Conservation (phyloP, 23 tunicate species). For the Trididemnum nubilum region DNA sequence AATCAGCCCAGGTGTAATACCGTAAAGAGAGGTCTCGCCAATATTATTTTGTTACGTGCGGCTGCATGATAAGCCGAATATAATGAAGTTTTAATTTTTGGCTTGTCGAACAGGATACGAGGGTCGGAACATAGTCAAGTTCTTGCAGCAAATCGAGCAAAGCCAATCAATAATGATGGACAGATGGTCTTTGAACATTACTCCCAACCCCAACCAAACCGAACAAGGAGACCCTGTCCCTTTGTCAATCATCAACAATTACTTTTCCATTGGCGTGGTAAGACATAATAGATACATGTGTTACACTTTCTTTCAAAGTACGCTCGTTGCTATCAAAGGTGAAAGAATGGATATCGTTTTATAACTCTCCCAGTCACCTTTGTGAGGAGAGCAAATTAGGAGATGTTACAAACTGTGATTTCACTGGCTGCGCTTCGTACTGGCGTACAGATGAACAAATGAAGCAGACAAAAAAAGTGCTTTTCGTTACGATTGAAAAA, state of each 20-base stretch:
- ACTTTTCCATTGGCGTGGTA: constrained; percentile 89
- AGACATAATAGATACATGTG: too few relatives aligned
- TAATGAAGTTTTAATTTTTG: not conserved
- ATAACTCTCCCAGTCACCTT: too few relatives aligned
- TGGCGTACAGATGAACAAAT: too few relatives aligned
- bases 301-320: too few relatives aligned
- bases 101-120: constrained; percentile 55
- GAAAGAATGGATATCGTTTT: not conserved
- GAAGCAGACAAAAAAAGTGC: too few relatives aligned
- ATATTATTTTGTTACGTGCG: not conserved
- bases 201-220: constrained; percentile 9
- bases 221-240: constrained; percentile 86
- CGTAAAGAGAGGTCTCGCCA: not conserved
- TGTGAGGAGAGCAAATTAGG: too few relatives aligned
- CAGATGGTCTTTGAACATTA: constrained; percentile 68
- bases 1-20: not conserved
- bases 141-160: constrained; percentile 63
- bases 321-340: not conserved
- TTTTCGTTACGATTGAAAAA: too few relatives aligned
- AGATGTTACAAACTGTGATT: too few relatives aligned
- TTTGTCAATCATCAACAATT: constrained; percentile 77
- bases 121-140: constrained; percentile 66
- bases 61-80: not conserved
- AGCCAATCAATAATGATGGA: constrained; percentile 64
- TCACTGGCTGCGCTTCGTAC: too few relatives aligned